Percentiles rank a stretch among this genome's conserved stretches.
These are phyloP conservation scores for Crepidodera aurea DNA, from an alignment of 2,888 invertebrate species.

Conservation along the genomic window DNA sequence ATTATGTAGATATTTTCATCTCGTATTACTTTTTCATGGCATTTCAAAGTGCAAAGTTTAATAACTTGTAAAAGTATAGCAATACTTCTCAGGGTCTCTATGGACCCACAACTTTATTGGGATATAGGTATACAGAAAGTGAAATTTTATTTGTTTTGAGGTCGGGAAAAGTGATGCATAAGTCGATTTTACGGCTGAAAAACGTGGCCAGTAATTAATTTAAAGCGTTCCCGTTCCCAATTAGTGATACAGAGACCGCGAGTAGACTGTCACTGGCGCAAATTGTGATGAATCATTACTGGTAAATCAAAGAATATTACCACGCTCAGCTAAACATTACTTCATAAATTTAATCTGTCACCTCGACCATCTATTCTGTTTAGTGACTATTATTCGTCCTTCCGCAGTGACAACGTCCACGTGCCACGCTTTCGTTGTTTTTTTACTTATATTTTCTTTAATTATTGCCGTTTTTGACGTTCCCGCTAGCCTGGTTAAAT, in stretches of 20 bases:
- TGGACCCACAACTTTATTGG: too few relatives aligned
- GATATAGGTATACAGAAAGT: too few relatives aligned
- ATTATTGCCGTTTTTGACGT: not conserved
- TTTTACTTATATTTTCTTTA: not conserved
- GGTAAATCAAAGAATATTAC: constrained; percentile 53
- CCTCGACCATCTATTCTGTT: constrained; percentile 44
- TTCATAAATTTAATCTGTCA: constrained; percentile 49
- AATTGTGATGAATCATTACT: constrained; percentile 56
- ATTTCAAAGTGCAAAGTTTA: too few relatives aligned
- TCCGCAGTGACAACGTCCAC: constrained; percentile 36
- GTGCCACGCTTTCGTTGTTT: constrained; percentile 17
- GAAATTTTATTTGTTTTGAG: too few relatives aligned
- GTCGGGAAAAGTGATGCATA: too few relatives aligned
- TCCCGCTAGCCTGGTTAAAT: not conserved
- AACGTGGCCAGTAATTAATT: constrained; percentile 55
- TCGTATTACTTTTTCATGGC: too few relatives aligned
- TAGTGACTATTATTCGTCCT: constrained; percentile 43
- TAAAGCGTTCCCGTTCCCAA: constrained; percentile 49
- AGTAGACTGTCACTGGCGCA: constrained; percentile 53
- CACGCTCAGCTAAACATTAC: constrained; percentile 46
- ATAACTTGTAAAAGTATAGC: too few relatives aligned
- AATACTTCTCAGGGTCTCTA: too few relatives aligned
- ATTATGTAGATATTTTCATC: too few relatives aligned
- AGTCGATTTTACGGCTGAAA: constrained; percentile 43
- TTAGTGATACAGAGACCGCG: constrained; percentile 52